Evolutionary conservation across 2,888 invertebrate genomes (phyloP).

Genomic region (Synanthedon formicaeformis): DNA sequence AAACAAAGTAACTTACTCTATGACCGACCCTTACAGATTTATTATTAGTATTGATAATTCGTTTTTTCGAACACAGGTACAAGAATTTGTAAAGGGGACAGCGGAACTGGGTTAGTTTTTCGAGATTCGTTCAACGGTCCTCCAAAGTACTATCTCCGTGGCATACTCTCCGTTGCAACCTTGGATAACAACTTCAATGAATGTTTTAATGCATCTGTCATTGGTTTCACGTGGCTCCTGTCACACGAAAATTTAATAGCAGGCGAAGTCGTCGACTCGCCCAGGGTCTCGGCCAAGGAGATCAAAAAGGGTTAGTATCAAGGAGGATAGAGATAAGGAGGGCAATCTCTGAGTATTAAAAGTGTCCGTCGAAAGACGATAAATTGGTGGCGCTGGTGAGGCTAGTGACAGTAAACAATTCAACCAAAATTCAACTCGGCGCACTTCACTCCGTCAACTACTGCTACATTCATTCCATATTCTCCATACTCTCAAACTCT

Average conservation of each 20-base stretch:
- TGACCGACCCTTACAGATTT: too few relatives aligned
- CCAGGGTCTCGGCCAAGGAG: not conserved
- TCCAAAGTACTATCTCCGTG: not conserved
- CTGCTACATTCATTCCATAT: too few relatives aligned
- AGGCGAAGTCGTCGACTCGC: not conserved
- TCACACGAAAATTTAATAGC: not conserved
- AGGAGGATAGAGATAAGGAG: too few relatives aligned
- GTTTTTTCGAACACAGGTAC: not conserved
- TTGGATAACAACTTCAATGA: not conserved
- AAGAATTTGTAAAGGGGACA: not conserved
- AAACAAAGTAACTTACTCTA: too few relatives aligned
- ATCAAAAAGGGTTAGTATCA: not conserved
- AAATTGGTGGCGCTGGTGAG: too few relatives aligned
- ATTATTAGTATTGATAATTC: too few relatives aligned
- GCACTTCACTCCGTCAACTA: too few relatives aligned
- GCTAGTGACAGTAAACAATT: too few relatives aligned
- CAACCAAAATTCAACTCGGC: too few relatives aligned
- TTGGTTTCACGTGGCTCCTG: not conserved
- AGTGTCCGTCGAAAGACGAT: too few relatives aligned
- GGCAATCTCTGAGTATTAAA: too few relatives aligned
- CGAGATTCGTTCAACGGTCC: not conserved
- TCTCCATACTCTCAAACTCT: too few relatives aligned
- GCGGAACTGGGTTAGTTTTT: not conserved
- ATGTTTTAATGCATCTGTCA: not conserved
- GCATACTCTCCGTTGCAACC: not conserved